Conservation (phyloP, 2,797 vertebrate genomes). For the Mustela erminea region DNA sequence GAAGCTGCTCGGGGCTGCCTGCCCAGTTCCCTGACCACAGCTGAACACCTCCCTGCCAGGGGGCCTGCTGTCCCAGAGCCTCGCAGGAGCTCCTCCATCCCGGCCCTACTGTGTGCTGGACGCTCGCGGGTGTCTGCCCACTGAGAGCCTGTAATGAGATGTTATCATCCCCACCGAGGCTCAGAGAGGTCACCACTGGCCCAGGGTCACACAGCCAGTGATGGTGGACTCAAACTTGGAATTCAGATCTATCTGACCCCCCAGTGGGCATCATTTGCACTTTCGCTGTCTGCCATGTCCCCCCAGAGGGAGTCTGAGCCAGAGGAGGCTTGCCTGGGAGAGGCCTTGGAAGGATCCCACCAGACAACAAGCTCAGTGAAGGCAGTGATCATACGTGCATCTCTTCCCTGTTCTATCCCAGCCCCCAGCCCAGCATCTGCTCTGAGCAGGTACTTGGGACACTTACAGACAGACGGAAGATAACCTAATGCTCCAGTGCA, state of each 20-base stretch:
- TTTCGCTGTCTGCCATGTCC: accelerated
- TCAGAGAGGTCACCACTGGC: neutral
- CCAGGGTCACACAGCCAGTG: neutral
- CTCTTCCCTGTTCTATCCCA: neutral
- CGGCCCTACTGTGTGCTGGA: neutral
- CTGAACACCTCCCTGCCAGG: accelerated
- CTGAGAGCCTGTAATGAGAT: accelerated
- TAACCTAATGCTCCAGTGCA: neutral
- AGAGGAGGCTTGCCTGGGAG: neutral
- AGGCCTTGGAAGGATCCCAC: neutral
- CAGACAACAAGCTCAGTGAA: accelerated
- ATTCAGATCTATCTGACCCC: neutral
- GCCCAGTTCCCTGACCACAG: neutral
- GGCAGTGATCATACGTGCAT: accelerated
- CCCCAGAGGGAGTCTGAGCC: neutral
- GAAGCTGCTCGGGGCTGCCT: constrained; percentile 78
- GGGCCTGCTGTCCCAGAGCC: neutral
- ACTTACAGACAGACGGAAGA: neutral
- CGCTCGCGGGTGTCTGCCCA: neutral
- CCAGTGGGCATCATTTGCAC: neutral
- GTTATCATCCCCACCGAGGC: neutral
- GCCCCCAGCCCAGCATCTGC: neutral
- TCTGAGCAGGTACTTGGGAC: neutral
- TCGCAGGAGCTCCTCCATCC: neutral
- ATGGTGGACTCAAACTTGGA: neutral